Conservation (phyloP, 1,140 invertebrate genomes). For the Orius insidiosus region DNA sequence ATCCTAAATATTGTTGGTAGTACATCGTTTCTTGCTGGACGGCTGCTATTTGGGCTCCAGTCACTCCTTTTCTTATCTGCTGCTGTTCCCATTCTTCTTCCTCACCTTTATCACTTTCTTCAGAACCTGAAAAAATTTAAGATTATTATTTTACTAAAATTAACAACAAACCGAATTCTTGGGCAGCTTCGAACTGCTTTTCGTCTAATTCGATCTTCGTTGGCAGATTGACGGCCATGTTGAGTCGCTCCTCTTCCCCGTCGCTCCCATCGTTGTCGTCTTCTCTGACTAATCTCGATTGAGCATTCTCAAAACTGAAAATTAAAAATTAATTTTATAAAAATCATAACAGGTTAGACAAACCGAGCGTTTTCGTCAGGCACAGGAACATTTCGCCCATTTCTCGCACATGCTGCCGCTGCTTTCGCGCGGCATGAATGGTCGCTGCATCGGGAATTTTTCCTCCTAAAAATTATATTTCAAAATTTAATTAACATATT, state of each 20-base stretch:
- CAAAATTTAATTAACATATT: too few relatives aligned
- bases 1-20: slow-evolving; percentile 26
- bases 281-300: slow-evolving; percentile 54
- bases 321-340: not conserved
- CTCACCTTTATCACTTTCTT: slow-evolving; percentile 47
- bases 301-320: slow-evolving; percentile 17
- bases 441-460: slow-evolving; percentile 89
- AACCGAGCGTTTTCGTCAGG: slow-evolving; percentile 37
- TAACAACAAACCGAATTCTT: slow-evolving; percentile 31
- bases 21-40: slow-evolving; percentile 33
- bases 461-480: slow-evolving; percentile 48
- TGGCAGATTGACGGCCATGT: slow-evolving; percentile 61
- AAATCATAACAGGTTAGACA: not conserved
- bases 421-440: slow-evolving; percentile 89
- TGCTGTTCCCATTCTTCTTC: slow-evolving; percentile 82
- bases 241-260: slow-evolving; percentile 56
- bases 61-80: slow-evolving; percentile 87
- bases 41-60: slow-evolving; percentile 42
- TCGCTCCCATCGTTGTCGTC: slow-evolving; percentile 75
- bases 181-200: slow-evolving; percentile 55
- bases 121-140: slow-evolving; percentile 33
- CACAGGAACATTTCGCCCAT: slow-evolving; percentile 63
- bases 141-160: too few relatives aligned
- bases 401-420: slow-evolving; percentile 70
- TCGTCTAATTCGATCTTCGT: slow-evolving; percentile 54